Base-by-base conservation (phyloP, 2,797 vertebrate genomes). In the Karalla daura region DNA sequence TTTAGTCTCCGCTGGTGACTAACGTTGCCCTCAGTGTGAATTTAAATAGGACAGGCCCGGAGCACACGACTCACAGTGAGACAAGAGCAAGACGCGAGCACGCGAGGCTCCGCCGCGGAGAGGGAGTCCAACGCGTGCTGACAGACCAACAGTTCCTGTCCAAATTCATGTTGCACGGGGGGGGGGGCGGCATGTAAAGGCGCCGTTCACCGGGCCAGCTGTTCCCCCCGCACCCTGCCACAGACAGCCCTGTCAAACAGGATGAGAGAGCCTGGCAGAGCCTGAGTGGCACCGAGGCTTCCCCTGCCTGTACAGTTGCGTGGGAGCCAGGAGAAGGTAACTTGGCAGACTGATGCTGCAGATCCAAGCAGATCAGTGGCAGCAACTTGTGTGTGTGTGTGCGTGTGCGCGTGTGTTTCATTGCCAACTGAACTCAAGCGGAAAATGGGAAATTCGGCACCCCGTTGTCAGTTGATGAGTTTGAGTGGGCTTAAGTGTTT, bases 31-130 rank as follows among this genome's bases (percentile, higher is more conserved):
- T 88, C 84, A 82, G 89, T 80, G 73, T 56, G 85, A 81, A 87
- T 92, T 83, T 88, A 89, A 91, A 91, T 89, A 89, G 87, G 88
- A 78, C 28, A 44, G 64, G 72, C 89, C 89, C 81, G 23, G 70
- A 89, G 89, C 86, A 45, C 80, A 59, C 80, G 80, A 71, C 61
- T 28, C 82, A 71, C 74, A 74, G 69, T 77, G 86, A 86, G 86
- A 88, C 81, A 32, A 43, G 37, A 78, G 68, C 27, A 64, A 86
- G 43, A 74, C 56, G 28, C 18, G 72, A 60, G 52, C 53, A 36
- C 69, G n/a, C 24, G 53, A 24, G 17, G 20, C 18, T 43, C 41
- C 59, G 47, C 35, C n/a, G 6, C 30, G 52, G 39, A 73, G 23
- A 47, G 41, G 18, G 67, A 61, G 33, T 47, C 75, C 71, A 47